Evolutionary conservation across 1,140 invertebrate species (phyloP).

Genomic region (Halesus radiatus): DNA sequence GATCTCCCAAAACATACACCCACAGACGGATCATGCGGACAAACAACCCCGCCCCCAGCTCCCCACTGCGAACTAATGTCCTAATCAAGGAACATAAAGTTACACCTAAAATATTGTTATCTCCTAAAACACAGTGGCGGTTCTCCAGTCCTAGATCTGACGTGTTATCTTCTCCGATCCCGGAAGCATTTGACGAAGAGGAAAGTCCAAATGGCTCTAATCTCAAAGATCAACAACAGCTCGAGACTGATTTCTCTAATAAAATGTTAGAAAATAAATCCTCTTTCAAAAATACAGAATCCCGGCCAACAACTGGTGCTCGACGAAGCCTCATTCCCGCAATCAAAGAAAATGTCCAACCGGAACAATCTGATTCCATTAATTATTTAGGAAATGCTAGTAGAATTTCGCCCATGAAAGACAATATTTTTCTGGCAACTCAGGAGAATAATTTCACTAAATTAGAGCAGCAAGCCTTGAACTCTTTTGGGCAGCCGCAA

Average conservation of each 20-base stretch:
- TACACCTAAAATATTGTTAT: constrained; percentile 76
- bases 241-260: constrained; percentile 41
- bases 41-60: constrained; percentile 68
- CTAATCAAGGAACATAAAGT: constrained; percentile 71
- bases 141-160: constrained; percentile 82
- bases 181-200: constrained; percentile 84
- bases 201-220: constrained; percentile 72
- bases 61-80: constrained; percentile 67
- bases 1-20: constrained; percentile 76
- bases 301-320: constrained; percentile 35
- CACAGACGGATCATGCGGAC: constrained; percentile 71
- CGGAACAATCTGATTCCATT: neutral
- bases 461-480: constrained; percentile 59
- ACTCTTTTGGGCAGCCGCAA: constrained; percentile 50
- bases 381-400: constrained; percentile 8
- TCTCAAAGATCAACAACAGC: constrained; percentile 62
- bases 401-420: constrained; percentile 60
- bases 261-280: constrained; percentile 28
- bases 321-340: constrained; percentile 53
- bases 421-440: constrained; percentile 64
- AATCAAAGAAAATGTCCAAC: constrained; percentile 46
- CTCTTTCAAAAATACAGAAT: constrained; percentile 14
- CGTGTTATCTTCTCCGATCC: constrained; percentile 87
- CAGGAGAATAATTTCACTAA: constrained; percentile 66
- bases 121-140: constrained; percentile 79